These are phyloP conservation scores for Mizuhopecten yessoensis DNA, from an alignment of 1,140 invertebrate species.

Conservation along the genomic window DNA sequence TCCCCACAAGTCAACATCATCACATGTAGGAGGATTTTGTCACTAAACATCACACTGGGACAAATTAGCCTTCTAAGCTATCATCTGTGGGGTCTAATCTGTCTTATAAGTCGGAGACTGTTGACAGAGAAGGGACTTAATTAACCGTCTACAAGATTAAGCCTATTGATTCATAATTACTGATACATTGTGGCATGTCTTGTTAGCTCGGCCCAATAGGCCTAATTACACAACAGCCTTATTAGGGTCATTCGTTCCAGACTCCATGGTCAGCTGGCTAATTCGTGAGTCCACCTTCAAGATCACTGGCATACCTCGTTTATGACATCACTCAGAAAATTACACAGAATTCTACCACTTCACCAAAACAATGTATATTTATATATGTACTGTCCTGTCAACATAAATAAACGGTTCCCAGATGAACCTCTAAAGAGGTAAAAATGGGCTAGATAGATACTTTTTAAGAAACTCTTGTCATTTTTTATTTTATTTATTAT, in stretches of 20 bases:
- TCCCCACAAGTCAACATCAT: not conserved
- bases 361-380: no score
- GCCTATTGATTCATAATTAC: slow-evolving; percentile 13
- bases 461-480: no score
- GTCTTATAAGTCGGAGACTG: slow-evolving; percentile 19
- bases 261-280: not conserved
- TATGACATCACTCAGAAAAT: not conserved
- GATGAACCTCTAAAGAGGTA: no score
- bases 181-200: not conserved
- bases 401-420: no score
- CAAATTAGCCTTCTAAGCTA: slow-evolving; percentile 23
- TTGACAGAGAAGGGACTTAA: not conserved
- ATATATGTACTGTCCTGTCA: no score
- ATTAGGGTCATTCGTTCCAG: not conserved
- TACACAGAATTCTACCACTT: no score
- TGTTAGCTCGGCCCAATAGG: slow-evolving; percentile 22
- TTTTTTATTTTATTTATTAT: no score
- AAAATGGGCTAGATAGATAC: no score
- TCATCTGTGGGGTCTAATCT: not conserved
- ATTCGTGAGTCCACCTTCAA: not conserved
- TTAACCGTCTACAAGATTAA: slow-evolving; percentile 4
- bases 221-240: slow-evolving; percentile 24
- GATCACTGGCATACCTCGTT: not conserved
- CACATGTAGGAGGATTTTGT: not conserved
- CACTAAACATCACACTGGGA: not conserved